Base-by-base conservation (phyloP, 2,797 vertebrate species). In the Sebastes diploproa region DNA sequence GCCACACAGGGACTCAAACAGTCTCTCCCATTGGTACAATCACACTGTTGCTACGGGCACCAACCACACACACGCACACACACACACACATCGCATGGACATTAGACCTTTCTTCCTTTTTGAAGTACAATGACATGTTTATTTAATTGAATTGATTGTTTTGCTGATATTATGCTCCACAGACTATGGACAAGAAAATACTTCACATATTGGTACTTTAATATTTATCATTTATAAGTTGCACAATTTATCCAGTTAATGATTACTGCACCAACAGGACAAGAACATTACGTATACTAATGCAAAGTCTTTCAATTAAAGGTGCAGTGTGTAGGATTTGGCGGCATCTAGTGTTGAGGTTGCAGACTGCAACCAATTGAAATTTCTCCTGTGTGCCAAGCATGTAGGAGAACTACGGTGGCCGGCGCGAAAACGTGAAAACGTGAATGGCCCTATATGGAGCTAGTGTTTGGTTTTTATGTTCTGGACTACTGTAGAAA, bases 1-100 rank as follows among this genome's bases (percentile, higher is more conserved):
- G 85, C 91, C 90, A 94, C 92, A 93, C 92, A 92, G 73, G 83
- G 90, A 89, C 84, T 90, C 63, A 73, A 86, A 70, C 86, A 59
- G 72, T 68, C 64, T 69, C 72, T 86, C 73, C 66, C 63, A 74
- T 81, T 64, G 59, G 81, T 87, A 70, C 82, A 83, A 84, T 90
- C 87, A 88, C 67, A 72, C 42, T 71, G 74, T 89, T 82, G 88
- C 87, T 84, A 85, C 30, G 29, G 84, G 86, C 82, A 78, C 54
- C 16, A 79, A 67, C 76, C 72, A 63, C 85, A 86, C 81, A 82
- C 87, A 82, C n/a, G 46, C 60, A 73, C 34, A 46, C 54, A 73
- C 62, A 65, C 60, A 69, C 34, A 46, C 60, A 73, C 62, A 65
- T 14, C 2, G 1, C 22, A 68, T n/a, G 42, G n/a, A 75, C n/a